Evolutionary conservation across 2,888 invertebrate species (phyloP), one percentile per base, ranked within the genome.

Genomic region (Stenichneumon culpator): DNA sequence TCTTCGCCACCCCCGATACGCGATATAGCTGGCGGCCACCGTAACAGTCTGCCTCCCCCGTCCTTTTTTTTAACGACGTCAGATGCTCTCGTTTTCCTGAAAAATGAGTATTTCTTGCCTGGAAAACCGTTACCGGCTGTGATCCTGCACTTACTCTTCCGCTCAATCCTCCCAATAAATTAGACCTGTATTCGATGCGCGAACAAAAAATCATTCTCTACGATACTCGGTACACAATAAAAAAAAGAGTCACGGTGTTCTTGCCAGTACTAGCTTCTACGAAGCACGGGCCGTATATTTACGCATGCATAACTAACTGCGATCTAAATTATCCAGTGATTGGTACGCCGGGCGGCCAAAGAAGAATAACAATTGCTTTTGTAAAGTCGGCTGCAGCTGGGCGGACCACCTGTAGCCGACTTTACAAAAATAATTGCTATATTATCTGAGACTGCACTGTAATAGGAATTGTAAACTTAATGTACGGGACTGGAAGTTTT

Each of bases 61-160:
- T 63, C 63, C 32, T 86, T 82, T 82, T 87, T 87, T 87, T 86
- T 84, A 32, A 47, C 32, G 72, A 32, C 73, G 54, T 77, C 52
- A 60, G 63, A 81, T 79, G 72, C 36, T 82, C 73, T 70, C 57
- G 65, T 74, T 80, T 82, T 60, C 82, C 50, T 81, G 89, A 91
- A 90, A 91, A 90, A 91, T 90, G 89, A 88, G 85, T 81, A 83
- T 83, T 90, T 90, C 88, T 89, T 89, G 87, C 86, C 70, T 52
- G 44, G 82, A 54, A 69, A 80, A 79, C 70, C 32, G 67, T 36
- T 67, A 39, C 54, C 63, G 65, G n/a, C n/a, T 50, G 39, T 22
- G 77, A 65, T 72, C 54, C 52, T n/a, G 54, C 63, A 67, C 72
- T 52, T 47, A 69, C 50, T 47, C 69, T 28, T 50, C 69, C 25